Percentiles rank a stretch among this genome's conserved stretches.
Conservation (phyloP, 1,140 invertebrate species). For the Rhizoglyphus robini region DNA sequence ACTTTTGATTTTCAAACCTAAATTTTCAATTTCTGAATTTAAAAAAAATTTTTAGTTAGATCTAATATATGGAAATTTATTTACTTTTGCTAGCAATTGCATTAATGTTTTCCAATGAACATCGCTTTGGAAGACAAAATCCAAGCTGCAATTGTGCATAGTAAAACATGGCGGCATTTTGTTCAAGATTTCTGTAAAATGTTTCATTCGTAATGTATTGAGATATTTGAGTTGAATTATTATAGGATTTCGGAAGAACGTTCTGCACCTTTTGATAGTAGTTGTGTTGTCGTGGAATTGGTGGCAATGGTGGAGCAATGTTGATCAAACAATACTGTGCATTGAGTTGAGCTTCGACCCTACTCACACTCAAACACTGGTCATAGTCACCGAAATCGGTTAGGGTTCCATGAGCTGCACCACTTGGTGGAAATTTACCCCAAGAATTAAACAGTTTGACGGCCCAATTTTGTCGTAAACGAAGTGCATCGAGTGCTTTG, state of each 20-base stretch:
- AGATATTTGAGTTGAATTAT: not conserved
- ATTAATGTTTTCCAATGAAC: conserved; percentile 12
- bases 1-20: not conserved
- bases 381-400: conserved; percentile 21
- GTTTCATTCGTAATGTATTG: not conserved
- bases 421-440: conserved; percentile 20
- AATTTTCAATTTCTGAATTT: not conserved
- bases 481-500: too few species aligned
- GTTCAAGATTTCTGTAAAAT: not conserved
- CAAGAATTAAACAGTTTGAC: conserved; percentile 16
- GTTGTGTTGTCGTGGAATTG: not conserved
- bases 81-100: not conserved
- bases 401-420: conserved; percentile 18
- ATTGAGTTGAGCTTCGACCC: too few species aligned
- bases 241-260: not conserved
- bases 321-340: conserved; percentile 3
- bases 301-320: not conserved
- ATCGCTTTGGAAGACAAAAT: conserved; percentile 18
- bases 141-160: conserved; percentile 10
- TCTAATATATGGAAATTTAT: too few species aligned
- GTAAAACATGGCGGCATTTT: not conserved
- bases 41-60: too few species aligned
- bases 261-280: not conserved
- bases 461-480: too few species aligned
- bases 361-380: not conserved